Conservation (phyloP, 2,888 invertebrate species). For the Nomada fabriciana region DNA sequence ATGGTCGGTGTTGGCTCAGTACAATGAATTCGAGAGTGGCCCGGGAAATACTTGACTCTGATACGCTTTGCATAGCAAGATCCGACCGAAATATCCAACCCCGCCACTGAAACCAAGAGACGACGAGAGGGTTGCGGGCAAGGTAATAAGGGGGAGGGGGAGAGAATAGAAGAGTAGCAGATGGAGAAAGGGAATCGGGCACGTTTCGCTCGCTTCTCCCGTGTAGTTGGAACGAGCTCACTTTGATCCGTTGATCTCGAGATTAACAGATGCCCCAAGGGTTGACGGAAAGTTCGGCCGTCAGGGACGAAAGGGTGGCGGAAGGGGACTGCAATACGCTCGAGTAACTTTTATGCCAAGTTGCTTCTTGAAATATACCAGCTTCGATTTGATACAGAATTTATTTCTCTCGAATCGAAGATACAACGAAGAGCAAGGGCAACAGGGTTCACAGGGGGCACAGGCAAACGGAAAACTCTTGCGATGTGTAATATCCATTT, state of each 20-base stretch:
- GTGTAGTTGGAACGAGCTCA: slow-evolving; percentile 57
- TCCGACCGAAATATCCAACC: slow-evolving; percentile 51
- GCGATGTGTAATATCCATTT: slow-evolving; percentile 4
- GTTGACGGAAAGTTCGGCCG: slow-evolving; percentile 52
- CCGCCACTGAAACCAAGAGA: slow-evolving; percentile 40
- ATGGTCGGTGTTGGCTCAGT: slow-evolving; percentile 53
- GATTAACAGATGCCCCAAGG: slow-evolving; percentile 61
- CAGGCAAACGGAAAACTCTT: background rate
- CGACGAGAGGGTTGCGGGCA: slow-evolving; percentile 12
- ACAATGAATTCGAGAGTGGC: slow-evolving; percentile 57
- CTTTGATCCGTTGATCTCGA: slow-evolving; percentile 69
- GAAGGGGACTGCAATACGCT: slow-evolving; percentile 18
- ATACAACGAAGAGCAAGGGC: background rate
- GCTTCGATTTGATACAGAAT: background rate
- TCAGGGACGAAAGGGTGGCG: slow-evolving; percentile 30
- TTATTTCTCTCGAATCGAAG: background rate
- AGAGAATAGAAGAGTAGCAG: slow-evolving; percentile 23
- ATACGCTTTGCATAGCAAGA: slow-evolving; percentile 27
- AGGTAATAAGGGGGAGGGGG: slow-evolving; percentile 14
- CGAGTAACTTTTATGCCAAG: slow-evolving; percentile 11
- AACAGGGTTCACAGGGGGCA: no score
- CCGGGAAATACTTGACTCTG: slow-evolving; percentile 47
- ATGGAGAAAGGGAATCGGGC: slow-evolving; percentile 50
- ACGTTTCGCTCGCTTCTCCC: slow-evolving; percentile 46
- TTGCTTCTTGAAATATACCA: slow-evolving; percentile 25